Conservation (phyloP, 2,113 vertebrate genomes). For the Cygnus buccinator region DNA sequence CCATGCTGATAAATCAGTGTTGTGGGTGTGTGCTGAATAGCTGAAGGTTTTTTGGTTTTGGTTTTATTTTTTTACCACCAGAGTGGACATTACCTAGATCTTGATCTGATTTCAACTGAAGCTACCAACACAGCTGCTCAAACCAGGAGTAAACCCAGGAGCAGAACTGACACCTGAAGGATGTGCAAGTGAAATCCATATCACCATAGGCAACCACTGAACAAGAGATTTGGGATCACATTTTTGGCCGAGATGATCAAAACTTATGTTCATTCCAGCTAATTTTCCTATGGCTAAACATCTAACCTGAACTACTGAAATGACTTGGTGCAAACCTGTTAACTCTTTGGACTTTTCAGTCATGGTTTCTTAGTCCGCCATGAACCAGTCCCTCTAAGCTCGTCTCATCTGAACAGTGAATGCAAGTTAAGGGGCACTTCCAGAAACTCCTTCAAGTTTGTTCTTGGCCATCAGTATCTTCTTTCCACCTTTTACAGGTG, state of each 20-base stretch:
- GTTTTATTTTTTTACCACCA: neutral
- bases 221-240: neutral
- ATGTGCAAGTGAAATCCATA: neutral
- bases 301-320: neutral
- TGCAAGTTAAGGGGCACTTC: neutral
- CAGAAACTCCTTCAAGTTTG: neutral
- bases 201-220: rapidly evolving
- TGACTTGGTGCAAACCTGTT: neutral
- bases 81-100: neutral
- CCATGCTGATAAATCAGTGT: neutral
- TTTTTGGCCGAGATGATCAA: neutral
- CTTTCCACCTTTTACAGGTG: neutral
- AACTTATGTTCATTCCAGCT: neutral
- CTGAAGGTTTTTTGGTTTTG: neutral
- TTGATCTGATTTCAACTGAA: neutral
- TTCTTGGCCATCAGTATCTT: neutral
- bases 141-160: neutral
- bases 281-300: neutral
- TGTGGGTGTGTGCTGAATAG: neutral
- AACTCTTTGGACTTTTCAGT: neutral
- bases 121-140: neutral
- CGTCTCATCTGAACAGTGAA: neutral
- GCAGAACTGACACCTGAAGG: neutral
- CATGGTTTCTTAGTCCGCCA: neutral
- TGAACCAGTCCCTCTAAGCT: neutral